A percentile compares a stretch with the other conserved stretches of the same genome.
Conservation (phyloP, 2,888 invertebrate species). For the Aelia acuminata region DNA sequence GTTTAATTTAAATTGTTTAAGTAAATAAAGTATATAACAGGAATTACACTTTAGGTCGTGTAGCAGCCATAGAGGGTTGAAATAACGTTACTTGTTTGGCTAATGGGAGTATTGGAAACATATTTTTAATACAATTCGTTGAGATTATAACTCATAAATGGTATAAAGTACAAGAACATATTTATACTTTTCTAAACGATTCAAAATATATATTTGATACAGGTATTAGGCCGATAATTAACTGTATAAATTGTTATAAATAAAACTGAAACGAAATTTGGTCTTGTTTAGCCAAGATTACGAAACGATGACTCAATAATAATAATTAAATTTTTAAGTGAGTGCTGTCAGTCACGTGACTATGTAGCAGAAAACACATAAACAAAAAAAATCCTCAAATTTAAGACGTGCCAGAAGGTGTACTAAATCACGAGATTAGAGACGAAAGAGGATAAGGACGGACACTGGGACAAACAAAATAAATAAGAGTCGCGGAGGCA, state of each 20-base stretch:
- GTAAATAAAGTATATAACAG: neutral
- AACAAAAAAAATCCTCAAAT: neutral
- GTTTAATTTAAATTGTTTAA: constrained; percentile 11
- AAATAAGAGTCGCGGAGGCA: neutral
- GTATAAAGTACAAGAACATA: neutral
- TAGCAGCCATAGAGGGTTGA: neutral
- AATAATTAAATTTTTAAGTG: neutral
- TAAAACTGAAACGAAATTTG: neutral
- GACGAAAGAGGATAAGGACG: neutral
- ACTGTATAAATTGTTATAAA: too few relatives aligned
- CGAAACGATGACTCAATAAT: neutral
- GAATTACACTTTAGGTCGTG: neutral
- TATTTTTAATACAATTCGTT: neutral
- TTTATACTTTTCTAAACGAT: too few relatives aligned
- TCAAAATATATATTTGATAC: too few relatives aligned
- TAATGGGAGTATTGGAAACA: neutral
- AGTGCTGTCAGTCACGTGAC: neutral
- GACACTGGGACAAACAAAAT: constrained; percentile 23
- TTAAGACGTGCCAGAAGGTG: constrained; percentile 14
- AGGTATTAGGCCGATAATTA: too few relatives aligned
- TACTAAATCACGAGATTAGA: constrained; percentile 18
- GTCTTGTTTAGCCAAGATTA: neutral
- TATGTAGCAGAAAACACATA: neutral
- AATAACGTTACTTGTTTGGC: neutral
- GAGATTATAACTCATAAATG: neutral